A percentile compares a stretch with the other conserved stretches of the same genome.
Evolutionary conservation across 2,113 vertebrate species (phyloP).

Genomic region (Haemorhous mexicanus): DNA sequence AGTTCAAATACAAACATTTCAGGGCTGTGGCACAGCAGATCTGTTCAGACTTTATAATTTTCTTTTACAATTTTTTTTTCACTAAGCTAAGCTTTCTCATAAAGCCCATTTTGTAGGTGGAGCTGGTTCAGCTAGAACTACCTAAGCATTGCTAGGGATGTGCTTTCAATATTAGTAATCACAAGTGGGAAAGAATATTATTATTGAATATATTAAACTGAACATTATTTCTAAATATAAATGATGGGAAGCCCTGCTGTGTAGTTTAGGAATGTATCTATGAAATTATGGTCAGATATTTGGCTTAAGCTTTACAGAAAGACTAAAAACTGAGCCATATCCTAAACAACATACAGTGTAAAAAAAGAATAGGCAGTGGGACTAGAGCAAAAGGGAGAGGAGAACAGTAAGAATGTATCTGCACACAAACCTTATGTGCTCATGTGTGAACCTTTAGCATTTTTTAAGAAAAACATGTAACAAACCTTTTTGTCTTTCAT

Average conservation of each 20-base stretch:
- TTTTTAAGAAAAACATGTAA: not conserved
- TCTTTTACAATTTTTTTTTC: not conserved
- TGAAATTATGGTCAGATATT: not conserved
- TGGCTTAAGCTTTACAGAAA: not conserved
- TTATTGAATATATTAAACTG: not conserved
- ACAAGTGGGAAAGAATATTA: not conserved
- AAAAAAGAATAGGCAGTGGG: not conserved
- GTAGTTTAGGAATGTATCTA: not conserved
- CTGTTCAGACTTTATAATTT: not conserved
- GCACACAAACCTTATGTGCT: not conserved
- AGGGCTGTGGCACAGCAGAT: not conserved
- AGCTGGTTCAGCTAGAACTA: not conserved
- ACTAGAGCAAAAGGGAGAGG: not conserved
- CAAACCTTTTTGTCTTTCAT: not conserved
- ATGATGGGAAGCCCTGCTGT: not conserved
- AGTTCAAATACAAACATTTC: constrained; percentile 10
- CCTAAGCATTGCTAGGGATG: not conserved
- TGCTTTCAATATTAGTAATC: not conserved
- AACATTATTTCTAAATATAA: not conserved
- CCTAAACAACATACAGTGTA: not conserved
- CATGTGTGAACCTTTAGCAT: not conserved
- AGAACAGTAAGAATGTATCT: not conserved
- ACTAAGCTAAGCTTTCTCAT: not conserved
- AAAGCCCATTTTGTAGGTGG: not conserved
- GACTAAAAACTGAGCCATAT: not conserved